Percentiles rank a stretch among this genome's conserved stretches.
phyloP scores from a whole-genome alignment of 2,113 vertebrate species.

The Chlamydotis undulata region DNA sequence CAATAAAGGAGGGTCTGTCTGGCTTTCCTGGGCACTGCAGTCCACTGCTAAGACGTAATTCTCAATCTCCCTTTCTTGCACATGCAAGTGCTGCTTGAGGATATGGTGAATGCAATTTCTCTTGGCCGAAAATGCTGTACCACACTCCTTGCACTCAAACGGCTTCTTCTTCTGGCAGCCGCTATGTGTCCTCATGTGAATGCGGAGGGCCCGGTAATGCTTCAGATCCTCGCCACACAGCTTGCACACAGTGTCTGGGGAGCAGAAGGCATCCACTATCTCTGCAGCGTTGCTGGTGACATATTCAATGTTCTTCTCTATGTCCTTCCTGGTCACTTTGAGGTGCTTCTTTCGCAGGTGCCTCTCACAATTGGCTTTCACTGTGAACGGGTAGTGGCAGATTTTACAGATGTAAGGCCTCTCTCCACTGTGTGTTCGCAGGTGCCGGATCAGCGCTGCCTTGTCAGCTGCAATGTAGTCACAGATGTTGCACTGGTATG shows the following conservation, averaged over 20 bases:
- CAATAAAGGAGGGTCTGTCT: conserved; percentile 21
- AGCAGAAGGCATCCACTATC: conserved; percentile 78
- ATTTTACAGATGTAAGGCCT: conserved; percentile 96
- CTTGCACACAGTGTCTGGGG: conserved; percentile 86
- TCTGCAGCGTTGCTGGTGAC: conserved; percentile 83
- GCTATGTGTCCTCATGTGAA: conserved; percentile 92
- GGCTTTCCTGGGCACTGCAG: conserved; percentile 64
- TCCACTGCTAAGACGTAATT: conserved; percentile 84
- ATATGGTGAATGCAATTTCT: conserved; percentile 96
- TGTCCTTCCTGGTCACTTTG: conserved; percentile 94
- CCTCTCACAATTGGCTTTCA: conserved; percentile 98
- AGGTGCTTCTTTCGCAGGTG: conserved; percentile 96
- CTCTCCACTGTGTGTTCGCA: conserved; percentile 95
- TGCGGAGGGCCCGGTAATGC: conserved; percentile 90
- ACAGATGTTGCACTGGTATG: conserved; percentile 96
- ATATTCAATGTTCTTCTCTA: conserved; percentile 96
- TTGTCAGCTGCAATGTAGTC: conserved; percentile 96
- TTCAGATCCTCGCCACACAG: conserved; percentile 92
- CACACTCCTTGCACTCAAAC: conserved; percentile 91
- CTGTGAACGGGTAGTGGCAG: conserved; percentile 97
- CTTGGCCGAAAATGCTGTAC: conserved; percentile 90
- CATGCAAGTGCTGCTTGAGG: conserved; percentile 92
- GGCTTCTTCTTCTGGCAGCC: conserved; percentile 94
- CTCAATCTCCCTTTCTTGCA: conserved; percentile 92
- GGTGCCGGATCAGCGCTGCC: conserved; percentile 92